Conservation (phyloP, 2,797 vertebrate species). For the Rhinatrema bivittatum region DNA sequence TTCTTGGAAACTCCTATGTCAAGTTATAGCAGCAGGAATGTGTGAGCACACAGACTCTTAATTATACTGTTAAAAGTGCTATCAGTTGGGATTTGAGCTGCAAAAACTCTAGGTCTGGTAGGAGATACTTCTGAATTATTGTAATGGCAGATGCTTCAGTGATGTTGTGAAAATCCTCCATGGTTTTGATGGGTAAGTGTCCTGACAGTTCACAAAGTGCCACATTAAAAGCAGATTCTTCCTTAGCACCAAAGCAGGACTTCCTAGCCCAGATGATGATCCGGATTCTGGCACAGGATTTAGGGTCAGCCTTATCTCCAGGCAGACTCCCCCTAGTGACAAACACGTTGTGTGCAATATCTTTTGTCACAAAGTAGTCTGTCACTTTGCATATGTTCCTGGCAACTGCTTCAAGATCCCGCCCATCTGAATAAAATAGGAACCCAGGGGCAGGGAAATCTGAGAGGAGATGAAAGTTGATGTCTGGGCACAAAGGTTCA, state of each 20-base stretch:
- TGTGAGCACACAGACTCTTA: too few relatives aligned
- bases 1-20: too few relatives aligned
- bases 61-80: slow-evolving; percentile 8
- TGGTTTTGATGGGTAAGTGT: slow-evolving; percentile 72
- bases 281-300: slow-evolving; percentile 59
- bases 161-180: slow-evolving; percentile 53
- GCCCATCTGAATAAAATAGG: slow-evolving; percentile 63
- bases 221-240: slow-evolving; percentile 70
- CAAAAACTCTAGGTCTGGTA: slow-evolving; percentile 54
- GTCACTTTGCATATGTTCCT: slow-evolving; percentile 58
- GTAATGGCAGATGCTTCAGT: slow-evolving; percentile 60
- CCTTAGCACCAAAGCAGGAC: slow-evolving; percentile 73
- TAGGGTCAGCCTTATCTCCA: background rate
- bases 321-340: slow-evolving; percentile 70
- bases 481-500: slow-evolving; percentile 45
- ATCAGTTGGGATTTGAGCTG: slow-evolving; percentile 45
- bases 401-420: slow-evolving; percentile 39
- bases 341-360: slow-evolving; percentile 81
- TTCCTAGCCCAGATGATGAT: slow-evolving; percentile 72
- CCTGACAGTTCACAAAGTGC: slow-evolving; percentile 90
- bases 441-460: slow-evolving; percentile 64
- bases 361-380: slow-evolving; percentile 51
- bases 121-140: slow-evolving; percentile 56
- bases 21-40: too few relatives aligned
- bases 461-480: slow-evolving; percentile 46